Percentiles rank a stretch among this genome's conserved stretches.
These are phyloP conservation scores for Rhinolophus sinicus DNA, from an alignment of 2,113 vertebrate genomes.

Conservation along the genomic window DNA sequence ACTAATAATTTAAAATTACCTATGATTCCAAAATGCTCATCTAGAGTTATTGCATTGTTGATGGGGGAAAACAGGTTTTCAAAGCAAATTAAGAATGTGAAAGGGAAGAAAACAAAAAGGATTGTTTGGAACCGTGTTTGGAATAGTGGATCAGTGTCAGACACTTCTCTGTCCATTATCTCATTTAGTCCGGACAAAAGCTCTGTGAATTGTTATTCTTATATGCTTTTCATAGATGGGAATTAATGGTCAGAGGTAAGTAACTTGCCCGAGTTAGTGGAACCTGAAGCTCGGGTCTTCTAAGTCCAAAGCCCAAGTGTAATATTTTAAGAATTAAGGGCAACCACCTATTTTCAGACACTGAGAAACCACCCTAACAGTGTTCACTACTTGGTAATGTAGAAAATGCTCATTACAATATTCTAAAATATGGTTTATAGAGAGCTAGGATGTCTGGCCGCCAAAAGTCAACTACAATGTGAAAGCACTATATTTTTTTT, in stretches of 20 bases:
- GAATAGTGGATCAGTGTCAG: neutral
- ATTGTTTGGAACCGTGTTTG: neutral
- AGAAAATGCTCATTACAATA: neutral
- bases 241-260: neutral
- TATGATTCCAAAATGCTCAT: neutral
- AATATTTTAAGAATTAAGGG: neutral
- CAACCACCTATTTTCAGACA: neutral
- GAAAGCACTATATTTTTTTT: neutral
- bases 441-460: neutral
- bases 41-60: neutral
- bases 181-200: neutral
- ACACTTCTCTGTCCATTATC: neutral
- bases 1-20: neutral
- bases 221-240: neutral
- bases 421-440: neutral
- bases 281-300: neutral
- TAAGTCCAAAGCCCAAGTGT: neutral
- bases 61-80: neutral
- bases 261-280: too few relatives aligned
- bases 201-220: neutral
- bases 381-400: neutral
- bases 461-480: neutral
- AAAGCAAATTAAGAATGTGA: neutral
- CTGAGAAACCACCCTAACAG: neutral
- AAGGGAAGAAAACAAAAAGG: neutral